Evolutionary conservation across 2,888 invertebrate genomes (phyloP).

Genomic region (Branchipolynoe longqiensis): DNA sequence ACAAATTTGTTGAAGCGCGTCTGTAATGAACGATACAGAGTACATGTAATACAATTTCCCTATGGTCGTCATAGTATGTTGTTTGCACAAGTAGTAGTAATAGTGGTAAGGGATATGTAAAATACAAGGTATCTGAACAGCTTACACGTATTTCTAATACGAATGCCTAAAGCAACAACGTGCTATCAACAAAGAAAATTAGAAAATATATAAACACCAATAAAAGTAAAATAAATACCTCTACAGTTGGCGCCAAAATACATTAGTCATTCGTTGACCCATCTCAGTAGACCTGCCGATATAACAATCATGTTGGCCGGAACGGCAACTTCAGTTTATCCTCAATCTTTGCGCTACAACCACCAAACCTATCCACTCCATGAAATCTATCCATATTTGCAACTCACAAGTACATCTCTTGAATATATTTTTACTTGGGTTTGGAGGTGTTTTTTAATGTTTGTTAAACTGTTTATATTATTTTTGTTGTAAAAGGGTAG

Average conservation of each 20-base stretch:
- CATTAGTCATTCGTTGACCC: background rate
- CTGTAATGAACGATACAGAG: background rate
- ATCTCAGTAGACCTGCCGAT: background rate
- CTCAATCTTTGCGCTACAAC: background rate
- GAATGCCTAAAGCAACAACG: constrained; percentile 14
- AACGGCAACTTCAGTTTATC: background rate
- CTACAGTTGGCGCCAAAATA: background rate
- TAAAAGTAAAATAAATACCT: too few relatives aligned
- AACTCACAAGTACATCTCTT: background rate
- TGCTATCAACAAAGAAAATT: background rate
- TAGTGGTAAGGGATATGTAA: background rate
- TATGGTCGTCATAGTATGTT: background rate
- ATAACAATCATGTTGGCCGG: background rate
- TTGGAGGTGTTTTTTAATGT: background rate
- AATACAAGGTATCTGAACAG: constrained; percentile 4
- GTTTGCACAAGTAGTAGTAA: background rate
- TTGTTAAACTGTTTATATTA: background rate
- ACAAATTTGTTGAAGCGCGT: background rate
- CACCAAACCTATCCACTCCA: background rate
- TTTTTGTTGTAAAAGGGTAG: background rate
- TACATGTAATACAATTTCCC: background rate
- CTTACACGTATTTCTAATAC: constrained; percentile 5
- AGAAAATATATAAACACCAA: constrained; percentile 4
- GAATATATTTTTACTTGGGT: background rate
- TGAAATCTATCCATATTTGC: background rate